A percentile compares a stretch with the other conserved stretches of the same genome.
Evolutionary conservation across 2,888 invertebrate genomes (phyloP).

Genomic region (Melipona beecheii): DNA sequence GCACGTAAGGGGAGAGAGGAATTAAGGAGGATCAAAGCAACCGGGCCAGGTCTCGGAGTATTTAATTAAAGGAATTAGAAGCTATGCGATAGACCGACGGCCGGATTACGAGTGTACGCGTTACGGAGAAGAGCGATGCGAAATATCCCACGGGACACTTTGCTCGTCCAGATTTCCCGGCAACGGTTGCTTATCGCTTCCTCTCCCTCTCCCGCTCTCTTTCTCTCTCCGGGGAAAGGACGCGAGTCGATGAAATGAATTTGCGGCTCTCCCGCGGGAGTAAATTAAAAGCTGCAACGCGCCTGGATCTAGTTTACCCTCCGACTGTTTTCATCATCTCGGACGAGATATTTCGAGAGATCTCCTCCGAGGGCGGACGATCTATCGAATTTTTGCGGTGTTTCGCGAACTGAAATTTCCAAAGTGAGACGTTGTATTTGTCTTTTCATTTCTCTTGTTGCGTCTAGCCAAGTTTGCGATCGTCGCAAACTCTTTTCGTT

Average conservation of each 20-base stretch:
- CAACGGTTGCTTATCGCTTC: slow-evolving; percentile 38
- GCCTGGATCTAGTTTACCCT: slow-evolving; percentile 17
- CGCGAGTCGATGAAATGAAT: slow-evolving; percentile 65
- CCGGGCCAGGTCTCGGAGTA: slow-evolving; percentile 26
- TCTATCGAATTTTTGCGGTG: background rate
- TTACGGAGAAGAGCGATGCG: slow-evolving; percentile 17
- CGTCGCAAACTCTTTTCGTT: no score
- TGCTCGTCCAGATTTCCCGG: slow-evolving; percentile 66
- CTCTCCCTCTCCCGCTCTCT: background rate
- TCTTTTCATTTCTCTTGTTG: background rate
- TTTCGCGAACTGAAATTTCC: background rate
- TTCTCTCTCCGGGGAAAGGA: slow-evolving; percentile 51
- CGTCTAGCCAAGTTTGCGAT: no score
- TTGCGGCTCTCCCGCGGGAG: slow-evolving; percentile 58
- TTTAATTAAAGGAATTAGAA: slow-evolving; percentile 68
- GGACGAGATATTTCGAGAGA: background rate
- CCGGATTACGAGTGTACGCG: slow-evolving; percentile 50
- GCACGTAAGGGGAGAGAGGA: background rate
- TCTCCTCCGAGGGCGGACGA: no score
- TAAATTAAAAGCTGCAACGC: slow-evolving; percentile 60
- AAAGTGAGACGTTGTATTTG: background rate
- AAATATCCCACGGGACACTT: slow-evolving; percentile 68
- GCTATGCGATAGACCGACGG: slow-evolving; percentile 52
- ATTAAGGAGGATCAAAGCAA: slow-evolving; percentile 28
- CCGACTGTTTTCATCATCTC: background rate